Conservation (phyloP, 2,888 invertebrate genomes). For the Incurvaria masculella region DNA sequence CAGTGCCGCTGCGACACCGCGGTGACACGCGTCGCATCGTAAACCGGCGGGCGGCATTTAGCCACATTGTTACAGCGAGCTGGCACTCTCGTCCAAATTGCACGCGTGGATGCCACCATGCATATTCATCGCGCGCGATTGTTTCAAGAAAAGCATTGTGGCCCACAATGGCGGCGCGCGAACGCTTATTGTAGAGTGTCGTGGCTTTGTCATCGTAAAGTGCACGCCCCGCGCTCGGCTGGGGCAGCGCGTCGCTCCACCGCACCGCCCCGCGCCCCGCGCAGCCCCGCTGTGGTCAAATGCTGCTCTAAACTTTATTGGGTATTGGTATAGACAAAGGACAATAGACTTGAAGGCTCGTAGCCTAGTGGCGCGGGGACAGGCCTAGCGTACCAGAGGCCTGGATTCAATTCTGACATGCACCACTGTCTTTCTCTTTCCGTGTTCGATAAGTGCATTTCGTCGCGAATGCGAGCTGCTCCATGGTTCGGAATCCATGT, state of each 20-base stretch:
- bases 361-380: too few relatives aligned
- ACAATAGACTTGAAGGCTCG: too few relatives aligned
- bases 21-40: background rate
- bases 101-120: conserved; percentile 43
- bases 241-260: background rate
- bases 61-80: conserved; percentile 14
- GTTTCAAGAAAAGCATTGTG: conserved; percentile 26
- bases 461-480: too few relatives aligned
- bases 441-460: too few relatives aligned
- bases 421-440: too few relatives aligned
- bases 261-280: too few relatives aligned
- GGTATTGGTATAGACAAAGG: too few relatives aligned
- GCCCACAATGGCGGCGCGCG: background rate
- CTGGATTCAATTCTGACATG: too few relatives aligned
- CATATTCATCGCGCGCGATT: conserved; percentile 45
- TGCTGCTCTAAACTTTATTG: too few relatives aligned
- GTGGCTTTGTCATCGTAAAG: background rate
- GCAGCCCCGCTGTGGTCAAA: too few relatives aligned
- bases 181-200: background rate
- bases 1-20: background rate
- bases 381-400: too few relatives aligned
- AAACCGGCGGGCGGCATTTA: background rate
- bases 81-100: conserved; percentile 43
- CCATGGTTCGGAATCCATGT: too few relatives aligned
- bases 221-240: background rate